phyloP scores from a whole-genome alignment of 1,140 invertebrate genomes.

The Brachionus paranguensis region DNA sequence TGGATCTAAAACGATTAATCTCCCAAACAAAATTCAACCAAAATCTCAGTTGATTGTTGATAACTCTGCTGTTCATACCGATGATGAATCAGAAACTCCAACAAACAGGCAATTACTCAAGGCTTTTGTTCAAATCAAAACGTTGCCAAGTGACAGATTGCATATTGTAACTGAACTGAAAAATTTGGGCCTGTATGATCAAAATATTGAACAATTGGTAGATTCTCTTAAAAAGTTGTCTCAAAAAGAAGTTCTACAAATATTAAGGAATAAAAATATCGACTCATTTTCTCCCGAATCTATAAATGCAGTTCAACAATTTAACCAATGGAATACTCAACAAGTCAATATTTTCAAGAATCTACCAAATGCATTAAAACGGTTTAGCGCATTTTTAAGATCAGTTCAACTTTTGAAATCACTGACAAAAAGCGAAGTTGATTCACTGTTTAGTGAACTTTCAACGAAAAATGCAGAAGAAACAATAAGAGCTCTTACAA shows the following conservation, averaged over 20 bases:
- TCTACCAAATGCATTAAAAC: neutral
- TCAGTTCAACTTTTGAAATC: neutral
- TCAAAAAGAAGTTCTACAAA: neutral
- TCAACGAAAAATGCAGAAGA: neutral
- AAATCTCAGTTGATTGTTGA: neutral
- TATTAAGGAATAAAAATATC: neutral
- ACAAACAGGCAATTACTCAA: neutral
- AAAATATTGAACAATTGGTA: neutral
- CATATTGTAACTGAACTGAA: neutral
- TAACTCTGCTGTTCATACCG: neutral
- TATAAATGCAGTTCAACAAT: neutral
- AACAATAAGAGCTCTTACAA: neutral
- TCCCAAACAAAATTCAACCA: neutral
- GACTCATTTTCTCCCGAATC: neutral
- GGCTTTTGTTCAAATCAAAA: neutral
- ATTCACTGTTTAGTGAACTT: neutral
- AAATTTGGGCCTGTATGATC: neutral
- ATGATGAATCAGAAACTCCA: neutral
- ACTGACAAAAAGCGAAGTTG: neutral
- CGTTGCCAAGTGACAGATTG: neutral
- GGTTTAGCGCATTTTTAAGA: neutral
- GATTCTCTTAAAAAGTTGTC: neutral
- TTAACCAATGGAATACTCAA: neutral
- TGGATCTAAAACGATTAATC: neutral
- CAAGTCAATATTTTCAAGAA: neutral